A percentile compares a stretch with the other conserved stretches of the same genome.
Conservation (phyloP, 2,888 invertebrate species). For the Cenopis cana region DNA sequence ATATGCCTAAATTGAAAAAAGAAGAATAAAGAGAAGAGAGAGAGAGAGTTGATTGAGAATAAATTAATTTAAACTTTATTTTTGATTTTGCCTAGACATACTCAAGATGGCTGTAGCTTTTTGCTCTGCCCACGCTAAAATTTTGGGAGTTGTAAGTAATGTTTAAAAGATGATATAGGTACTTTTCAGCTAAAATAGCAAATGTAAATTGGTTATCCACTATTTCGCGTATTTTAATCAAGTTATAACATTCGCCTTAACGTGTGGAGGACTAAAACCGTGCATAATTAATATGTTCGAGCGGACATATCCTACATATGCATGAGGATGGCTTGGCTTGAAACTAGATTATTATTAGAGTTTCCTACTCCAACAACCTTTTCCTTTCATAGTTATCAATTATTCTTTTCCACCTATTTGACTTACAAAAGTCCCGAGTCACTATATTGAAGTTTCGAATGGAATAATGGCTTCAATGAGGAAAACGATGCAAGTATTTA, state of each 20-base stretch:
- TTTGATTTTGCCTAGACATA: too few species aligned
- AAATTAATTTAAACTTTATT: too few species aligned
- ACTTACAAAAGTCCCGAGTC: background rate
- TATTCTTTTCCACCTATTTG: slow-evolving; percentile 16
- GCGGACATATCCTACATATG: slow-evolving; percentile 75
- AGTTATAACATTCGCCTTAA: slow-evolving; percentile 57
- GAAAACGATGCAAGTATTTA: background rate
- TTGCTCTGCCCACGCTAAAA: too few species aligned
- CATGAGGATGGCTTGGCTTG: slow-evolving; percentile 66
- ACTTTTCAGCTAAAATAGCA: too few species aligned
- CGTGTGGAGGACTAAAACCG: slow-evolving; percentile 61
- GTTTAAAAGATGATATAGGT: too few species aligned
- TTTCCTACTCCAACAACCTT: slow-evolving; percentile 22
- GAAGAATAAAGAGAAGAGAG: too few species aligned
- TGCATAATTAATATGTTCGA: slow-evolving; percentile 76
- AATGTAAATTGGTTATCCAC: too few species aligned
- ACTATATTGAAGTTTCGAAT: background rate
- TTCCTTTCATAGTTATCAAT: slow-evolving; percentile 28
- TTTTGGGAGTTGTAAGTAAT: too few species aligned
- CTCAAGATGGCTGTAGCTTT: too few species aligned
- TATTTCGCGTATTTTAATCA: background rate
- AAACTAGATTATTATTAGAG: slow-evolving; percentile 64
- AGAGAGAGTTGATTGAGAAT: too few species aligned
- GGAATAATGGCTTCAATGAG: background rate
- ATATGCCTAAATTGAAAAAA: too few species aligned